Conservation (phyloP, 2,888 invertebrate genomes). For the Melanophora roralis region DNA sequence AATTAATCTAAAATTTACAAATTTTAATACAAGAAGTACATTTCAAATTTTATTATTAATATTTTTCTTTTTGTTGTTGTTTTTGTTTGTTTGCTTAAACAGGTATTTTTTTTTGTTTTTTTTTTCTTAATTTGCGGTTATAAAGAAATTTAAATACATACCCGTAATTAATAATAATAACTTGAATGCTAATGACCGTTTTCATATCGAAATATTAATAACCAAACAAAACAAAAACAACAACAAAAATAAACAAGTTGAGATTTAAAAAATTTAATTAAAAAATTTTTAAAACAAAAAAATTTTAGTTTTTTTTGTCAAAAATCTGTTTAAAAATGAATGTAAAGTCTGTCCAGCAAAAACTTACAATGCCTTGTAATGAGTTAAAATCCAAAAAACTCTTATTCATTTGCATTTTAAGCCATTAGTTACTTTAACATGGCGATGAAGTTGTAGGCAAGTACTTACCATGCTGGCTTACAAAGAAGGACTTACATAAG, state of each 20-base stretch:
- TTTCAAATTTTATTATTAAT: neutral
- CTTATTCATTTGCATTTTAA: no score
- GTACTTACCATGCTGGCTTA: no score
- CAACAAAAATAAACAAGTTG: constrained; percentile 40
- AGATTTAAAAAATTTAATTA: neutral
- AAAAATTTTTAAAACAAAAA: neutral
- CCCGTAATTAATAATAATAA: constrained; percentile 1
- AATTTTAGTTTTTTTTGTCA: neutral
- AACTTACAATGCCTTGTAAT: no score
- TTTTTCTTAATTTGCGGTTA: neutral
- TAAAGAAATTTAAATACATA: neutral
- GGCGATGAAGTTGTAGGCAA: no score
- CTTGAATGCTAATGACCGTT: constrained; percentile 47
- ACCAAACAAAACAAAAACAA: neutral
- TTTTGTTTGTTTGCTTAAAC: neutral
- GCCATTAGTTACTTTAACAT: no score
- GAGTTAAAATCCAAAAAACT: no score
- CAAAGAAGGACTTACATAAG: no score
- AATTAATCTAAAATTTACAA: neutral
- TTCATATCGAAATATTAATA: constrained; percentile 1
- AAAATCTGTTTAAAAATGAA: neutral
- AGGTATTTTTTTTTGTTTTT: neutral
- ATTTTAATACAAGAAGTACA: neutral
- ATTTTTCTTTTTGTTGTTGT: neutral
- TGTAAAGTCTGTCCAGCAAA: neutral